Base-by-base conservation (phyloP, 2,888 invertebrate genomes). In the Zaprionus obscuricornis region DNA sequence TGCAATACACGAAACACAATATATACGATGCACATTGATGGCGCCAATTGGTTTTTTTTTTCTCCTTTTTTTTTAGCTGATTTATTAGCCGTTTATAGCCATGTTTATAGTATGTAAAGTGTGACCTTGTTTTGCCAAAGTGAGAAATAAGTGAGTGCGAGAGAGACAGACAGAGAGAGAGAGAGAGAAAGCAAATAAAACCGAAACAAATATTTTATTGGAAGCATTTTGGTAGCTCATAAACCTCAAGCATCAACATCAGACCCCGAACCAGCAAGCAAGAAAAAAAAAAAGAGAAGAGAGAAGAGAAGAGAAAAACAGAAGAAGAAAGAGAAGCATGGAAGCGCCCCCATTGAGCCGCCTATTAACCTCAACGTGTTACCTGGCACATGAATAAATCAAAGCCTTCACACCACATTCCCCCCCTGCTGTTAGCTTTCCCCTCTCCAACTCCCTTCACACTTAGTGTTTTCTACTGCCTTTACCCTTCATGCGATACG, bases 301-400 rank as follows among this genome's bases (percentile, higher is more conserved):
- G n/a, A n/a, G n/a, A n/a, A n/a, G n/a, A n/a, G 58, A 68, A 65
- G 58, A 62, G 57, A 66, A 57, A 45, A 52, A 59, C 60, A 43
- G 33, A 47, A 16, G 18, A 18, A 51, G 52, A 37, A 34, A 26
- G 34, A 20, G 63, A 42, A 43, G 59, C 52, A 50, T 50, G 51
- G 39, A 18, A 22, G 26, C 14, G 33, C 14, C 43, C 51, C 62
- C 63, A 74, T 67, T 74, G 76, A 71, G 76, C 52, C 65, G 71
- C 79, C 83, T 75, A 83, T 78, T 78, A 78, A 78, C 82, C 77
- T 66, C 74, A 66, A 73, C 69, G 82, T 65, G 74, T 69, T 78
- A 78, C 67, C 75, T 83, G 65, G 47, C 66, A 65, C 85, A 81
- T 78, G 85, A 81, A 78, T 78, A 78, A 78, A 84, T 78, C 77